A percentile compares a stretch with the other conserved stretches of the same genome.
Conservation (phyloP, 2,797 vertebrate species). For the Balearica regulorum region DNA sequence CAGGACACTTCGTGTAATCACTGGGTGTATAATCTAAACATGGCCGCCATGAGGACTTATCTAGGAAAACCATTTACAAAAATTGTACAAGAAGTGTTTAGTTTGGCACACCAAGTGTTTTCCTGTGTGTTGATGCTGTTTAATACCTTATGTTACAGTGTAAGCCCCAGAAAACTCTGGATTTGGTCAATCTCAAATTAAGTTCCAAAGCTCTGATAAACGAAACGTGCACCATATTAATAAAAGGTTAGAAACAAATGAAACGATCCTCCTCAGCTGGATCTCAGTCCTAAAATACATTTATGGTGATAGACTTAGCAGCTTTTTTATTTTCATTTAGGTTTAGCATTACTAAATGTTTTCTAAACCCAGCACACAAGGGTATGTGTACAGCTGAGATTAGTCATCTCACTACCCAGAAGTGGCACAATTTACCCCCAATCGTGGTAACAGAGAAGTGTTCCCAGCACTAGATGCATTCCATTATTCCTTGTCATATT, state of each 20-base stretch:
- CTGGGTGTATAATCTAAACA: background rate
- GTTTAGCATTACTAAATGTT: background rate
- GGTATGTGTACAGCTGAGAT: background rate
- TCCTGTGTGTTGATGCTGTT: background rate
- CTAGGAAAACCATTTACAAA: background rate
- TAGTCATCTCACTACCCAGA: background rate
- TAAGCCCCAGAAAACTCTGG: background rate
- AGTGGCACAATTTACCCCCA: slow-evolving; percentile 17
- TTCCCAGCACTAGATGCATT: background rate
- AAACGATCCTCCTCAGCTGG: background rate
- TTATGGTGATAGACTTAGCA: slow-evolving; percentile 36
- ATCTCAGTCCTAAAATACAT: slow-evolving; percentile 1
- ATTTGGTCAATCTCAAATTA: background rate
- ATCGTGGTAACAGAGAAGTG: background rate
- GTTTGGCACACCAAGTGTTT: background rate
- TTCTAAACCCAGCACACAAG: background rate
- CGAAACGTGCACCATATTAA: background rate
- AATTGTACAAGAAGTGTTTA: background rate
- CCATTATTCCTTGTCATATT: background rate
- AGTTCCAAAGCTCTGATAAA: background rate
- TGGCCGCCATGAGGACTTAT: background rate
- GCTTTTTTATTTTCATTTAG: slow-evolving; percentile 25
- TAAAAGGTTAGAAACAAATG: background rate
- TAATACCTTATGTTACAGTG: background rate
- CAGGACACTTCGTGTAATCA: background rate